Percentiles rank a stretch among this genome's conserved stretches.
phyloP scores from a whole-genome alignment of 2,888 invertebrate genomes.

The Stenurella melanura region DNA sequence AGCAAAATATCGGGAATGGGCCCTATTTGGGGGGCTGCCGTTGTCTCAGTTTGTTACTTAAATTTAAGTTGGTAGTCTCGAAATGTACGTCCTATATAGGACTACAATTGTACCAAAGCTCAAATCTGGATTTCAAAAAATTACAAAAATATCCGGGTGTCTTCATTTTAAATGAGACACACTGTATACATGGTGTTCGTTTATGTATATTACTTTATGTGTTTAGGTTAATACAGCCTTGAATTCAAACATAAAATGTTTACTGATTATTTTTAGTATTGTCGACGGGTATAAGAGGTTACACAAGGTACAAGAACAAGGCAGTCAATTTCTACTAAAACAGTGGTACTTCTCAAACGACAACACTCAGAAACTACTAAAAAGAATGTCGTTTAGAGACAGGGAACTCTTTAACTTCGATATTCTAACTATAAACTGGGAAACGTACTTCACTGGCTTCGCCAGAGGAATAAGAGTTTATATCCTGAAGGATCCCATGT shows the following conservation, averaged over 20 bases:
- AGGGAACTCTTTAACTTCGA: constrained; percentile 79
- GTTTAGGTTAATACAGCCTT: no score
- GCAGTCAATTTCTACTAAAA: constrained; percentile 86
- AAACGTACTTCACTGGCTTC: constrained; percentile 81
- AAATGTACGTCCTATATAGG: no score
- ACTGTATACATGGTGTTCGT: no score
- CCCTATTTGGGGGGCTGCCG: no score
- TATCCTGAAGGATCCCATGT: constrained; percentile 85
- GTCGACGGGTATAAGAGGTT: constrained; percentile 84
- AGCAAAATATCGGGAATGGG: no score
- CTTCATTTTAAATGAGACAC: no score
- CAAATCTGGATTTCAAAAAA: no score
- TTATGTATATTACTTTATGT: no score
- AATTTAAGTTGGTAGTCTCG: no score
- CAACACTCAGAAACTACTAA: constrained; percentile 78
- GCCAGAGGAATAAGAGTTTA: constrained; percentile 85
- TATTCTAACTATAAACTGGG: constrained; percentile 84
- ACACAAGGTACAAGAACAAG: constrained; percentile 74
- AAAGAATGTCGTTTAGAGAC: constrained; percentile 77
- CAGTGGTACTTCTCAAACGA: constrained; percentile 83
- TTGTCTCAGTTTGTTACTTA: no score
- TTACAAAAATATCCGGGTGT: no score
- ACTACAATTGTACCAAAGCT: no score
- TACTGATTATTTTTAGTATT: constrained; percentile 76
- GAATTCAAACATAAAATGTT: background rate